Conservation (phyloP, 1,140 invertebrate genomes). For the Ctenoplectra terminalis region DNA sequence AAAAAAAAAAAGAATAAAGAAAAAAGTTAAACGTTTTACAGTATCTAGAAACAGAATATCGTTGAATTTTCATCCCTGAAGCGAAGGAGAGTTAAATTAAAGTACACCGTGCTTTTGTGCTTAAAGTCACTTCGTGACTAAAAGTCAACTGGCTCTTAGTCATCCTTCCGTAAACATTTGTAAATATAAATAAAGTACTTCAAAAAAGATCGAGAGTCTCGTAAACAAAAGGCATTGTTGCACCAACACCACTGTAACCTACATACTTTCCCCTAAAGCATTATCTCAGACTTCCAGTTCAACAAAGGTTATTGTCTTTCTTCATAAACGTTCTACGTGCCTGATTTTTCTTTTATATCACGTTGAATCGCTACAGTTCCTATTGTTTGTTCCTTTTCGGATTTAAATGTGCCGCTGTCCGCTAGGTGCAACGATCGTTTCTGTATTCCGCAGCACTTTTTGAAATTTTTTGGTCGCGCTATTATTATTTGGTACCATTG, state of each 20-base stretch:
- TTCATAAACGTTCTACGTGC: neutral
- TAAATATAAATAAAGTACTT: neutral
- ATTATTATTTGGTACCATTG: no score
- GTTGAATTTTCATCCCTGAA: no score
- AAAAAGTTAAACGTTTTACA: no score
- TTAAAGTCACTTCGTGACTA: no score
- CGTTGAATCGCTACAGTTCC: neutral
- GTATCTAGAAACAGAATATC: no score
- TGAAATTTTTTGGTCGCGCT: no score
- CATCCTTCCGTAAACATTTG: neutral
- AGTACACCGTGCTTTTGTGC: no score
- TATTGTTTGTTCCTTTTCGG: neutral
- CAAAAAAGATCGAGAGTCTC: neutral
- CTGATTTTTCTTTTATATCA: neutral
- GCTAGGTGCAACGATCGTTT: neutral
- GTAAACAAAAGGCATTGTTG: slow-evolving; percentile 1
- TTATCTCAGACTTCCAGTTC: neutral
- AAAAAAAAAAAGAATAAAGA: no score
- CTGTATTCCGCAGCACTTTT: neutral
- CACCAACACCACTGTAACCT: no score
- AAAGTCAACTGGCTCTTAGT: neutral
- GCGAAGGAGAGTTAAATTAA: no score
- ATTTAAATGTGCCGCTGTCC: neutral
- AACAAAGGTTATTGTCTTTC: neutral
- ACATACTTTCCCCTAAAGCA: neutral